Base-by-base conservation (phyloP, 1,140 invertebrate genomes). In the Temnothorax longispinosus region DNA sequence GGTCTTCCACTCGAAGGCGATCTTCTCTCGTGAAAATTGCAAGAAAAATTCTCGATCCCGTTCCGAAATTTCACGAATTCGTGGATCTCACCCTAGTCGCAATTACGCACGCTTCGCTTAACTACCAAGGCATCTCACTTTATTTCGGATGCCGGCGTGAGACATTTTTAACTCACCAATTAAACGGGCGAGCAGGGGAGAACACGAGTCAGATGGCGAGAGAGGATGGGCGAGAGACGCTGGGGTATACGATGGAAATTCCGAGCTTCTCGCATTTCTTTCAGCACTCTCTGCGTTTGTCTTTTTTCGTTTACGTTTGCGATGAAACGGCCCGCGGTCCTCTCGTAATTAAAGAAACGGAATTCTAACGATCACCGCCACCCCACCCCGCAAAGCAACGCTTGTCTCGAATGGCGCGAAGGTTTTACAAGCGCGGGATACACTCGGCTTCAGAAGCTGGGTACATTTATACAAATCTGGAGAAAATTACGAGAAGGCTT, bases 81-180 rank as follows among this genome's bases (percentile, higher is more conserved):
- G 64, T 71, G 27, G 50, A 50, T 72, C 47, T 85, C 54, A 50
- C 54, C 71, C 74, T 58, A 64, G 15, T 87, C 58, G 78, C 62
- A 89, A 91, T 91, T 91, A 91, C 65, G 81, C 65, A 54, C 82
- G 85, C 76, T 82, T 76, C 64, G 50, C 85, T 85, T 87, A 89
- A 89, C 88, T 87, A 78, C 89, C 76, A 60, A 69, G 87, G 86
- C 89, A 65, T 91, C 71, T 86, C 41, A 75, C 89, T 86, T 90
- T 88, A 90, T 90, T 91, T 91, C 88, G 72, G 75, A 87, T 65
- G 69, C 65, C 65, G 38, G 56, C 54, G 54, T 81, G 72, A 89
- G 89, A 91, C 91, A 91, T 91, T 91, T 91, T 91, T 91, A 91
- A 91, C 84, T 91, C 87, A 89, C 87, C 85, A 91, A 91, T 91